Conservation (phyloP, 2,797 vertebrate species). For the Lacerta viridis region DNA sequence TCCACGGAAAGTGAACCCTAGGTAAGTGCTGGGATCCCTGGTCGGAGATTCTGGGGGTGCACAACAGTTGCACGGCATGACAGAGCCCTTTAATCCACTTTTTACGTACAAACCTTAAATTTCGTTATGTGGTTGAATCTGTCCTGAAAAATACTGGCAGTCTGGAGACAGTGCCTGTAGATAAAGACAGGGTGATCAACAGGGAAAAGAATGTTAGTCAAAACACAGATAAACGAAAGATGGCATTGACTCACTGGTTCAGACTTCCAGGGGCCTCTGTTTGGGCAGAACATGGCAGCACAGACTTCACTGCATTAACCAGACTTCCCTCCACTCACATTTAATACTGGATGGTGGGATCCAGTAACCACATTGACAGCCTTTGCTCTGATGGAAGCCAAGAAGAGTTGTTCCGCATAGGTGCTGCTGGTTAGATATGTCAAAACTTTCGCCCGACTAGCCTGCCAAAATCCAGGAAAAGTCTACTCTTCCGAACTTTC, state of each 20-base stretch:
- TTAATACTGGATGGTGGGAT: background rate
- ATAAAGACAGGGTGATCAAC: background rate
- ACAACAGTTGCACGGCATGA: too few relatives aligned
- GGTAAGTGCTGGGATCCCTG: too few relatives aligned
- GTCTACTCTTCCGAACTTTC: background rate
- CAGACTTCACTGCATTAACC: background rate
- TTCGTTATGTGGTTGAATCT: too few relatives aligned
- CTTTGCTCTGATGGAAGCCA: background rate
- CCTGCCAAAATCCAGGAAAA: background rate
- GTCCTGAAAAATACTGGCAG: too few relatives aligned
- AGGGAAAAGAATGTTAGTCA: background rate
- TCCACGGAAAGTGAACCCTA: too few relatives aligned
- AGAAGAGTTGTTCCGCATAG: background rate
- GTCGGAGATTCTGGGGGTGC: too few relatives aligned
- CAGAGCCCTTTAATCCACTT: too few relatives aligned
- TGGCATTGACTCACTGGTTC: background rate
- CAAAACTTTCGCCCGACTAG: background rate
- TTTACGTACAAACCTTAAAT: too few relatives aligned
- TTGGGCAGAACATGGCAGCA: background rate
- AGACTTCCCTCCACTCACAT: background rate
- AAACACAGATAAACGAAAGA: background rate
- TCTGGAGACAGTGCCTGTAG: background rate
- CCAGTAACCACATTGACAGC: background rate
- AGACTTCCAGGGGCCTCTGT: background rate
- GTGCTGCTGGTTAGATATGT: background rate